These are phyloP conservation scores for Gobio occitaniae DNA, from an alignment of 2,797 vertebrate species.

Conservation along the genomic window DNA sequence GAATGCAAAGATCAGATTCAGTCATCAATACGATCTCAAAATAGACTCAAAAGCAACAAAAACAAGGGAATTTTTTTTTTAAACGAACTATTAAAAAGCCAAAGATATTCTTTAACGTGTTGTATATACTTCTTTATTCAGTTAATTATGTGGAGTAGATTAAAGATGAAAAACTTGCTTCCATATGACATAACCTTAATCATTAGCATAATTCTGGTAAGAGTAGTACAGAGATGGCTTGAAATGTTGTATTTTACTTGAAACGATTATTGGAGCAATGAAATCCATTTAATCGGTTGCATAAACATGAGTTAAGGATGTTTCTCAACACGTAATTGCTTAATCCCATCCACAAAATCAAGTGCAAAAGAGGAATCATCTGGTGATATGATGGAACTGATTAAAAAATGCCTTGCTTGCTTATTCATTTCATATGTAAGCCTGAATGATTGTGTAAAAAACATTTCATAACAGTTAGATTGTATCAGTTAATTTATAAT, in stretches of 20 bases:
- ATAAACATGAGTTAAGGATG: slow-evolving; percentile 67
- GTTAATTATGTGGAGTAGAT: background rate
- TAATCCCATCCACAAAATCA: slow-evolving; percentile 57
- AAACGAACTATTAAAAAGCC: background rate
- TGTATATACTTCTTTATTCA: background rate
- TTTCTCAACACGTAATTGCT: slow-evolving; percentile 61
- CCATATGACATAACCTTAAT: background rate
- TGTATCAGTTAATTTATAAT: background rate
- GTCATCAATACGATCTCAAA: background rate
- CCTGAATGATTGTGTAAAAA: background rate
- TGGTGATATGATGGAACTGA: slow-evolving; percentile 17
- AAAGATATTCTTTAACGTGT: background rate
- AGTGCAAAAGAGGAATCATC: slow-evolving; percentile 41
- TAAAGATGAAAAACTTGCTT: background rate
- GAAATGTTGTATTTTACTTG: slow-evolving; percentile 51
- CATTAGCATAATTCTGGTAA: slow-evolving; percentile 8
- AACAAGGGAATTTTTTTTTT: background rate
- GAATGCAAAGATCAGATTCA: background rate
- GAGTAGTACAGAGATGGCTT: background rate
- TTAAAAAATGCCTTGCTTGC: background rate
- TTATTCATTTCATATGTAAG: slow-evolving; percentile 4
- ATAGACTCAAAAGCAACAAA: background rate
- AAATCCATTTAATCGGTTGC: slow-evolving; percentile 73
- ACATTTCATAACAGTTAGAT: background rate
- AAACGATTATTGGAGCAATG: slow-evolving; percentile 50